Conservation (phyloP, 2,797 vertebrate species). For the Lithobates sylvaticus region DNA sequence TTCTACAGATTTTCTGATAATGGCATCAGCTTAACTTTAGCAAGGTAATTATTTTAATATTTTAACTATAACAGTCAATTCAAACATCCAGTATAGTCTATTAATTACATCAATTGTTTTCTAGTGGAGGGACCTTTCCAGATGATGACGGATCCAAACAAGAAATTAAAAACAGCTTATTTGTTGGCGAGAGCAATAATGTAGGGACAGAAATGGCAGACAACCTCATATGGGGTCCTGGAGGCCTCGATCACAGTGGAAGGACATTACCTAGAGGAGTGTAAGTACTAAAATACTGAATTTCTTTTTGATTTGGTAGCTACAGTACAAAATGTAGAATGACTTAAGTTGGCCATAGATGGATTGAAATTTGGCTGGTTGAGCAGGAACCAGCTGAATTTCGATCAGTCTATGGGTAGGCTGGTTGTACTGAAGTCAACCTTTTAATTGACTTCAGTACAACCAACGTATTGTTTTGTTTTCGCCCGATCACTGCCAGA, state of each 20-base stretch:
- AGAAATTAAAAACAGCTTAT: slow-evolving; percentile 94
- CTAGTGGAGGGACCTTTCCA: slow-evolving; percentile 94
- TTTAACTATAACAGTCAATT: neutral
- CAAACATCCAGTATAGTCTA: neutral
- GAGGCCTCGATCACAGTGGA: slow-evolving; percentile 84
- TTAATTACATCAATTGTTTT: slow-evolving; percentile 31
- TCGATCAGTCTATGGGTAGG: too few relatives aligned
- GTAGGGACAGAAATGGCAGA: slow-evolving; percentile 82
- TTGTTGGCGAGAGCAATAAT: slow-evolving; percentile 95
- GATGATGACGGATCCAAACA: slow-evolving; percentile 95
- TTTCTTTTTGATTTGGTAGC: neutral
- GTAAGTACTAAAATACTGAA: slow-evolving; percentile 76
- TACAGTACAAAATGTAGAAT: neutral
- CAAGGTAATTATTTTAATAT: slow-evolving; percentile 80
- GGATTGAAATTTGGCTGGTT: too few relatives aligned
- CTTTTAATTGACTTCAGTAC: too few relatives aligned
- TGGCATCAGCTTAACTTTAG: slow-evolving; percentile 93
- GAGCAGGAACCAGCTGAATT: too few relatives aligned
- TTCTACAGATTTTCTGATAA: slow-evolving; percentile 93
- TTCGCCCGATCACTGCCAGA: too few relatives aligned
- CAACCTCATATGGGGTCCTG: slow-evolving; percentile 87
- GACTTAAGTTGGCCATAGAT: too few relatives aligned
- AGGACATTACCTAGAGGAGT: slow-evolving; percentile 89
- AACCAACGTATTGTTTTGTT: too few relatives aligned
- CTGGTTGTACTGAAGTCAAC: too few relatives aligned